Percentiles rank a stretch among this genome's conserved stretches.
Conservation (phyloP, 1,140 invertebrate genomes). For the Antheraea mylitta region DNA sequence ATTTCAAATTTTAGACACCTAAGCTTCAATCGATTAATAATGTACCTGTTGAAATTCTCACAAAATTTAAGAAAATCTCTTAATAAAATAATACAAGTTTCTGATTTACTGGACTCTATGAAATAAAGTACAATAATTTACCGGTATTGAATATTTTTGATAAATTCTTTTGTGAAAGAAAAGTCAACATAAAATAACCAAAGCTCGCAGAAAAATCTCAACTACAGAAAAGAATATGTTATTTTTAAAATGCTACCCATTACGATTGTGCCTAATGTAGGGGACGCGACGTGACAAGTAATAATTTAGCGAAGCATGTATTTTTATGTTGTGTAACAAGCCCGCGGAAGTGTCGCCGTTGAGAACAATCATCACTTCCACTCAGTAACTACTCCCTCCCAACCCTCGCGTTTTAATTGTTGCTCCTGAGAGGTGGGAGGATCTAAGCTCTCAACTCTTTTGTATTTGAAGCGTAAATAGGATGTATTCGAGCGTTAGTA, state of each 20-base stretch:
- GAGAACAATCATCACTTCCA: slow-evolving; percentile 56
- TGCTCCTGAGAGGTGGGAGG: slow-evolving; percentile 69
- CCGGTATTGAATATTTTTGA: no score
- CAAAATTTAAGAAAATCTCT: no score
- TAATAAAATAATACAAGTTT: no score
- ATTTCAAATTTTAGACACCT: not conserved
- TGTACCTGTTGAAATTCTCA: no score
- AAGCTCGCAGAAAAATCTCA: no score
- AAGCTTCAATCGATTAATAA: no score
- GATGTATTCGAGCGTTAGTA: slow-evolving; percentile 22
- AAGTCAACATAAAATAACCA: no score
- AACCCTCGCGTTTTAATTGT: slow-evolving; percentile 73
- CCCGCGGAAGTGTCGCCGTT: slow-evolving; percentile 24
- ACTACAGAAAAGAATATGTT: not conserved
- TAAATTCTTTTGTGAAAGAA: no score
- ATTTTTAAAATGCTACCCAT: slow-evolving; percentile 22
- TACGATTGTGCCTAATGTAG: slow-evolving; percentile 26
- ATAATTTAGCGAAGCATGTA: slow-evolving; percentile 47
- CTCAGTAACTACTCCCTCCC: slow-evolving; percentile 61
- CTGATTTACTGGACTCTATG: no score
- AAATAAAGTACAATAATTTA: no score
- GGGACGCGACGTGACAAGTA: slow-evolving; percentile 39
- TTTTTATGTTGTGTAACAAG: slow-evolving; percentile 39
- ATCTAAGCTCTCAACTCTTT: slow-evolving; percentile 59
- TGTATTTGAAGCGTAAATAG: slow-evolving; percentile 42